phyloP scores from a whole-genome alignment of 2,113 vertebrate genomes.

The Actinemys pallida region DNA sequence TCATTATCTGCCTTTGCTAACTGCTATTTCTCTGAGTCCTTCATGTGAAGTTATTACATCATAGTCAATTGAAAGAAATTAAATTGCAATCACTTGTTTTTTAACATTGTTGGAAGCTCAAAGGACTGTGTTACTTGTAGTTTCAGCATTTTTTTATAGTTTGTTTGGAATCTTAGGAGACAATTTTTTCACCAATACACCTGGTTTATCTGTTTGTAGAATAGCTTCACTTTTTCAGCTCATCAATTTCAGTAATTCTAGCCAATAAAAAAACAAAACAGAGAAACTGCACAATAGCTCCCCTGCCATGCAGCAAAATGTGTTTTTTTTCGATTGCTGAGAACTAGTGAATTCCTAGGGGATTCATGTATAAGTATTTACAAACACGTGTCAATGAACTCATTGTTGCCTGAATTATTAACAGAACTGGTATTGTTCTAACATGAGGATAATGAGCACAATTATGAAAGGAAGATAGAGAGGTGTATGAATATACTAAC shows the following conservation, averaged over 20 bases:
- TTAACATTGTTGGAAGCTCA: conserved; percentile 50
- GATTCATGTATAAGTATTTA: conserved; percentile 31
- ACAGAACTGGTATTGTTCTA: neutral
- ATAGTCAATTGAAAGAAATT: conserved; percentile 67
- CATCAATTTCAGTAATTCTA: conserved; percentile 22
- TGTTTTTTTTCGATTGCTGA: neutral
- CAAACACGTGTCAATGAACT: conserved; percentile 28
- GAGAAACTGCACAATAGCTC: neutral
- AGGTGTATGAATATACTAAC: neutral
- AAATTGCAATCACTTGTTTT: conserved; percentile 58
- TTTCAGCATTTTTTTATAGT: conserved; percentile 64
- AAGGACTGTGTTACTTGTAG: conserved; percentile 54
- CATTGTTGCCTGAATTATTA: conserved; percentile 27
- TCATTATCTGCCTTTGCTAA: conserved; percentile 31
- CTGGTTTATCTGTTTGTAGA: conserved; percentile 46
- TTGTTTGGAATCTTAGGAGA: conserved; percentile 19
- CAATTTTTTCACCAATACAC: conserved; percentile 2
- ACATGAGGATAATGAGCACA: neutral
- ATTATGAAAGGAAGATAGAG: conserved; percentile 25
- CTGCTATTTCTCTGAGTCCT: conserved; percentile 37
- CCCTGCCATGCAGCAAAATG: neutral
- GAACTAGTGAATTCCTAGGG: neutral
- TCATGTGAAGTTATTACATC: conserved; percentile 31
- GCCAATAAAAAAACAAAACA: conserved; percentile 3
- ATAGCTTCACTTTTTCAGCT: conserved; percentile 48